A percentile compares a stretch with the other conserved stretches of the same genome.
These are phyloP conservation scores for Heliconius hortense DNA, from an alignment of 2,888 invertebrate species.

Conservation along the genomic window DNA sequence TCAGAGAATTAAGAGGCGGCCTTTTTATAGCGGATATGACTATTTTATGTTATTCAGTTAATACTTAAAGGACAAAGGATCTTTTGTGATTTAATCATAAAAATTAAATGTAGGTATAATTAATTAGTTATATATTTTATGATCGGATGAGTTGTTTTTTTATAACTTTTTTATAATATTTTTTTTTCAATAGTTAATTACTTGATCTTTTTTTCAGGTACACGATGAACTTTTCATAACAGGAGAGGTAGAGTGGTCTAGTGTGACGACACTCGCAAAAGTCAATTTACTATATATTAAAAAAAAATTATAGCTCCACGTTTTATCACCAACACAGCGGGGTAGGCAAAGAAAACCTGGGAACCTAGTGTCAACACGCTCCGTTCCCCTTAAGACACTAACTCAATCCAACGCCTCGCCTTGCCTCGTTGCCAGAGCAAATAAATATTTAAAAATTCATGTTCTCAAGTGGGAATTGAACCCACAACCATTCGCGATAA, in stretches of 20 bases:
- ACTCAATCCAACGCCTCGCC: too few relatives aligned
- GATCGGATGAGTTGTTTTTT: neutral
- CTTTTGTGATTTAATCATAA: constrained; percentile 15
- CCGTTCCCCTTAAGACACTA: too few relatives aligned
- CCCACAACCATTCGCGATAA: too few relatives aligned
- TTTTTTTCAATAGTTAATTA: neutral
- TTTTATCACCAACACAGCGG: too few relatives aligned
- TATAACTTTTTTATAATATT: neutral
- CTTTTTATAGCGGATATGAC: constrained; percentile 26
- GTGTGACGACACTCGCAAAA: neutral
- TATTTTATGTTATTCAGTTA: constrained; percentile 24
- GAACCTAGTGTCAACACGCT: too few relatives aligned
- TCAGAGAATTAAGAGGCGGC: constrained; percentile 20
- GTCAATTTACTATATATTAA: neutral
- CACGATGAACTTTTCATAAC: neutral
- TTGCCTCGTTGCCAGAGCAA: too few relatives aligned
- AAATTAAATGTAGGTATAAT: constrained; percentile 16
- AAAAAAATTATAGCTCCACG: neutral
- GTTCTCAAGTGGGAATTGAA: too few relatives aligned
- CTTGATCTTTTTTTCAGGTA: neutral
- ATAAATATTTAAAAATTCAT: too few relatives aligned
- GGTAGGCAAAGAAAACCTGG: too few relatives aligned
- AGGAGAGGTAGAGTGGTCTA: neutral
- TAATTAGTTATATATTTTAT: neutral
- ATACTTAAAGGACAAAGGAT: constrained; percentile 20